A percentile compares a stretch with the other conserved stretches of the same genome.
Evolutionary conservation across 2,888 invertebrate genomes (phyloP).

Genomic region (Eupithecia exiguata): DNA sequence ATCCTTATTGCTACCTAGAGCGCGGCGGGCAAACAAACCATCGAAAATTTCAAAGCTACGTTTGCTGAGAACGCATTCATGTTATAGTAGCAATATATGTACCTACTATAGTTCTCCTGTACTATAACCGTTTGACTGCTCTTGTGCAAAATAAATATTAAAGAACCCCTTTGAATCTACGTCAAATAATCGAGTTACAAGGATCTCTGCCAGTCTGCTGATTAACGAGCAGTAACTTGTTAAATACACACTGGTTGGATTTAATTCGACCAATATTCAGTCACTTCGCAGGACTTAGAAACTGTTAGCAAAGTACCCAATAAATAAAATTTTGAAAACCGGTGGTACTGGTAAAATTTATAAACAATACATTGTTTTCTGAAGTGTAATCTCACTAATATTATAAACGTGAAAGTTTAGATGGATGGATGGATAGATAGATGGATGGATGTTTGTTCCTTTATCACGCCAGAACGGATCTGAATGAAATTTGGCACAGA

Average conservation of each 20-base stretch:
- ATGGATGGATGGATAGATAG: too few relatives aligned
- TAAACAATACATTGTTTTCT: too few relatives aligned
- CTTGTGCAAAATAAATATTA: neutral
- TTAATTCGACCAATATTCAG: constrained; percentile 21
- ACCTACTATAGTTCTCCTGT: neutral
- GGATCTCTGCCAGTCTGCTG: constrained; percentile 36
- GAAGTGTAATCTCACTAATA: too few relatives aligned
- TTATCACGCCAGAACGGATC: too few relatives aligned
- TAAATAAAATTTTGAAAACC: neutral
- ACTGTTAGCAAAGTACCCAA: neutral
- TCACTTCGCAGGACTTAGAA: constrained; percentile 28
- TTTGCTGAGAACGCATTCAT: neutral
- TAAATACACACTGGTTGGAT: constrained; percentile 37
- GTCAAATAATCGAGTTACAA: constrained; percentile 35
- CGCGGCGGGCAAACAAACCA: too few relatives aligned
- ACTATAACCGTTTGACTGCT: neutral
- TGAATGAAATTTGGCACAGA: too few relatives aligned
- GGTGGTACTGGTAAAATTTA: neutral
- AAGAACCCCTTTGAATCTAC: constrained; percentile 21
- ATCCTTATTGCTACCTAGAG: too few relatives aligned
- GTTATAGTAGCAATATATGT: neutral
- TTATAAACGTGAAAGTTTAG: too few relatives aligned
- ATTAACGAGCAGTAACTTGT: constrained; percentile 41
- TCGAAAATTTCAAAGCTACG: neutral
- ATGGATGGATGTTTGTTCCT: too few relatives aligned